phyloP scores from a whole-genome alignment of 64 coral and sea anemone genomes.

The Astreopora myriophthalma region DNA sequence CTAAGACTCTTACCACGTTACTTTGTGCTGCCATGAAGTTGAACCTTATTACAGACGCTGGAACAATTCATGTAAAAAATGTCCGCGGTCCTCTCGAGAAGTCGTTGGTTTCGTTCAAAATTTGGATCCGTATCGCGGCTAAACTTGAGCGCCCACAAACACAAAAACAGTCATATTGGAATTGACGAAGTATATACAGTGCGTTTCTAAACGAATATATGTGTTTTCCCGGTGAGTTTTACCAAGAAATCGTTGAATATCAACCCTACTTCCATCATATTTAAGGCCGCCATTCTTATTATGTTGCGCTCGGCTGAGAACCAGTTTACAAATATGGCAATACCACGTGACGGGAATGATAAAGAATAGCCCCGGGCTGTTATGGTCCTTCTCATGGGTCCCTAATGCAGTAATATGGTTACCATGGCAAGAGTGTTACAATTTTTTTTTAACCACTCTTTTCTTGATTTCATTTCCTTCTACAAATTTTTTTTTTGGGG shows the following conservation, averaged over 20 bases:
- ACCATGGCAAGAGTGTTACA: no score
- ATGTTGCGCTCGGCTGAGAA: constrained; percentile 66
- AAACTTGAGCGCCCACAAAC: background rate
- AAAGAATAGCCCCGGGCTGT: background rate
- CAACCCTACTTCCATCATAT: background rate
- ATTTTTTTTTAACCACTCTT: no score
- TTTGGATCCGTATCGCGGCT: background rate
- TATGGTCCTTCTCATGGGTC: background rate
- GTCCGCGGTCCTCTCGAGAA: background rate
- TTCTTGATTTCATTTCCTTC: no score
- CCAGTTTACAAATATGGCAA: constrained; percentile 26
- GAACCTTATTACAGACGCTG: background rate
- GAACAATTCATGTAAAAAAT: constrained; percentile 46
- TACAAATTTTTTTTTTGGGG: no score
- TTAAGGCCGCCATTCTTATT: constrained; percentile 72
- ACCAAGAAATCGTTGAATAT: constrained; percentile 10
- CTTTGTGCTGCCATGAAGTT: constrained; percentile 46
- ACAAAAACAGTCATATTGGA: background rate
- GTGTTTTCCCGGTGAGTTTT: background rate
- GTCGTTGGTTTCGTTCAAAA: background rate
- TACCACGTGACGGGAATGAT: constrained; percentile 21
- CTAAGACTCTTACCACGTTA: constrained; percentile 18
- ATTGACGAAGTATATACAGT: background rate
- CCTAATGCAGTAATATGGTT: no score
- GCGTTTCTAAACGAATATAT: constrained; percentile 56